phyloP scores from a whole-genome alignment of 1,140 invertebrate genomes.

The Brachionus rubens region DNA sequence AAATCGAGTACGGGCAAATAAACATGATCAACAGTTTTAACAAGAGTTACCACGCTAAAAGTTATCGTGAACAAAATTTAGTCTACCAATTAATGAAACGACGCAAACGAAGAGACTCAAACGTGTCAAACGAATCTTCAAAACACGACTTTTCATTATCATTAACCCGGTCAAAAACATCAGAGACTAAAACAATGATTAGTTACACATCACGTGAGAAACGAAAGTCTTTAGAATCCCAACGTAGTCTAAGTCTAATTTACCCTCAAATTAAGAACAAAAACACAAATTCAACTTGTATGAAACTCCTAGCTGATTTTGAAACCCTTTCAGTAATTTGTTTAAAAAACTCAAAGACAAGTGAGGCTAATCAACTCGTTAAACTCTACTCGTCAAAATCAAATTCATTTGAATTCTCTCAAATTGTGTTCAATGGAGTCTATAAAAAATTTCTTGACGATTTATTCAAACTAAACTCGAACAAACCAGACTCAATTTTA shows the following conservation, averaged over 20 bases:
- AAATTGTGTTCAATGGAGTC: conserved; percentile 3
- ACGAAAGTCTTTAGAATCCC: background rate
- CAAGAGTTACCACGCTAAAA: conserved; percentile 48
- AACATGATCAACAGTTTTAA: conserved; percentile 49
- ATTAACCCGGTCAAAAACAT: too few relatives aligned
- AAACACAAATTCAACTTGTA: background rate
- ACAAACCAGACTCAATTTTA: background rate
- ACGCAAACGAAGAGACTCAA: background rate
- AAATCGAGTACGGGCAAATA: conserved; percentile 51
- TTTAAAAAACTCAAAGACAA: background rate
- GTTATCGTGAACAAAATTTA: conserved; percentile 48
- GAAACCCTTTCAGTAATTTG: background rate
- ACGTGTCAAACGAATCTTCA: background rate
- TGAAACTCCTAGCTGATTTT: conserved; percentile 22
- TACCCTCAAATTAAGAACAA: conserved; percentile 3
- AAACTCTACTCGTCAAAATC: background rate
- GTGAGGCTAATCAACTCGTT: conserved; percentile 4
- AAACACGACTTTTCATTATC: too few relatives aligned
- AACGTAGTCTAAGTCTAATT: conserved; percentile 28
- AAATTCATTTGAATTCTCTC: conserved; percentile 3
- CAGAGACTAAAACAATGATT: background rate
- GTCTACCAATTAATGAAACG: conserved; percentile 33
- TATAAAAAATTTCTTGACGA: background rate
- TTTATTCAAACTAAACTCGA: background rate
- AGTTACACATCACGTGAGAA: background rate